These are phyloP conservation scores for Agonopterix alstromeriana DNA, from an alignment of 2,888 invertebrate species.

Conservation along the genomic window DNA sequence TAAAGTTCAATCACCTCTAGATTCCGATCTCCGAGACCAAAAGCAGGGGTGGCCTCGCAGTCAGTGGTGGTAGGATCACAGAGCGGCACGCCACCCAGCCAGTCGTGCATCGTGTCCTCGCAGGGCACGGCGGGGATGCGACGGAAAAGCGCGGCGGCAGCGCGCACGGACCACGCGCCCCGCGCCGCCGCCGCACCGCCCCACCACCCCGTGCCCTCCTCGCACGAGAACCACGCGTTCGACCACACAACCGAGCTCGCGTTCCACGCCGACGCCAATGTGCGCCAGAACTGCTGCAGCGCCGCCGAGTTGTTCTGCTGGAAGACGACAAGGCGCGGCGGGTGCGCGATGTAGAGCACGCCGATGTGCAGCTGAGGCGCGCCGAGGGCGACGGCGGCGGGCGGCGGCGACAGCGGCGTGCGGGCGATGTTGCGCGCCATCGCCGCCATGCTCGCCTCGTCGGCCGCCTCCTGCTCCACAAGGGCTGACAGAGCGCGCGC, in stretches of 20 bases:
- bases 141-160: conserved; percentile 79
- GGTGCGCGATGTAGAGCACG: conserved; percentile 60
- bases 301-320: conserved; percentile 68
- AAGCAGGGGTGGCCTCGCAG: conserved; percentile 49
- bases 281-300: conserved; percentile 74
- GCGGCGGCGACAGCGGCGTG: conserved; percentile 52
- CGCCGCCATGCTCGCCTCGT: conserved; percentile 54
- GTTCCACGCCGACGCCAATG: conserved; percentile 69
- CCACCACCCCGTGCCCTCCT: conserved; percentile 56
- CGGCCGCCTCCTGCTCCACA: conserved; percentile 57
- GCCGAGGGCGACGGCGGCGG: conserved; percentile 65
- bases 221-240: conserved; percentile 67
- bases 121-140: conserved; percentile 83
- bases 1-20: conserved; percentile 38
- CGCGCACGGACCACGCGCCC: conserved; percentile 57
- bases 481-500: conserved; percentile 66
- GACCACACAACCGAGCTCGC: conserved; percentile 63
- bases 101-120: conserved; percentile 80
- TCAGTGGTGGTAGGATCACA: conserved; percentile 55
- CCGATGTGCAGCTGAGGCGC: conserved; percentile 70
- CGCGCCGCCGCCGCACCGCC: conserved; percentile 65
- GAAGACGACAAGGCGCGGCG: conserved; percentile 55
- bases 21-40: conserved; percentile 30
- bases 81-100: conserved; percentile 77
- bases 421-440: conserved; percentile 63